Evolutionary conservation across 2,888 invertebrate species (phyloP), one percentile per base, ranked within the genome.

Genomic region (Meandrusa payeni): DNA sequence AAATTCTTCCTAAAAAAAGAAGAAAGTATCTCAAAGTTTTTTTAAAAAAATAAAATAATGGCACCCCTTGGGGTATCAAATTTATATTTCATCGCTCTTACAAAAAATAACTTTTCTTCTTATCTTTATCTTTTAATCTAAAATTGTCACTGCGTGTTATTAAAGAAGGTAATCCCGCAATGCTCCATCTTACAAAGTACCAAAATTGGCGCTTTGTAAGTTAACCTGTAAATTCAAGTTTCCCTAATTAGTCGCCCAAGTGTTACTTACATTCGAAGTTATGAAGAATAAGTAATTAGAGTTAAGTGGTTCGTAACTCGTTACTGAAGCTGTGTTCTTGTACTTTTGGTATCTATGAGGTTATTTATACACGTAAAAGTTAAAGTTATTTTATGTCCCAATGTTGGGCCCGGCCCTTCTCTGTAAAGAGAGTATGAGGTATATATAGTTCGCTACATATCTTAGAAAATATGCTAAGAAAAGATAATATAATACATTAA

Each of bases 81-180:
- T 34, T 40, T 40, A 31, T 39, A 32, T 39, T 23, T 42, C 41
- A 27, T 22, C 29, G 41, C 23, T 17, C 28, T 42, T 19, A 1
- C 5, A 29, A 36, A 42, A 34, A 42, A 34, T 28, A 34, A 34
- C 28, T 41, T 41, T 34, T 11, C 34, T 28, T 42, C 12, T 42
- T 42, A 42, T 36, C 34, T 28, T 42, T 42, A 37, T 37, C 29
- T 37, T 11, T 42, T 42, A 42, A 42, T 42, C 42, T 37, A 23
- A 42, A 42, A 42, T 37, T 29, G 42, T 42, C 36, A 27, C 41
- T 11, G 27, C 22, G 41, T 20, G 29, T 42, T 36, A 42, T 42
- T 36, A 42, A 37, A 42, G 34, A 42, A 42, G 28, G 29, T 42
- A 37, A 42, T 36, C 29, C 28, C 23, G 29, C n/a, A 36, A 11